These are phyloP conservation scores for Spizaetus ornatus DNA, from an alignment of 2,113 vertebrate species.

Conservation along the genomic window DNA sequence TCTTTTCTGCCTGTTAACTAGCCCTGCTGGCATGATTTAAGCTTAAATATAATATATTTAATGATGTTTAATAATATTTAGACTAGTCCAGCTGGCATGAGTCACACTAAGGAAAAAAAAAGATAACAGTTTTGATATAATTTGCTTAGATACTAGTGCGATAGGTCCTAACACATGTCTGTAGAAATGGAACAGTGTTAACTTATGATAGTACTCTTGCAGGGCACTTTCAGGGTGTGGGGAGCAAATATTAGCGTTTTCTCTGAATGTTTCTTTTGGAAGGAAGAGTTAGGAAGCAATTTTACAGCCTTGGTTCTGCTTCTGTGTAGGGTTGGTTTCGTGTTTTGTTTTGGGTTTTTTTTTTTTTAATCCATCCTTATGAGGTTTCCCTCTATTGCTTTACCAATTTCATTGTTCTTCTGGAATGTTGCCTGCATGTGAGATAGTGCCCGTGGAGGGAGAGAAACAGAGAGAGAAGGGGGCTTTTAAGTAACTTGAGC, in stretches of 20 bases:
- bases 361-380: not conserved
- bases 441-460: not conserved
- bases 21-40: not conserved
- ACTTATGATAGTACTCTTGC: not conserved
- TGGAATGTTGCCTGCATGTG: not conserved
- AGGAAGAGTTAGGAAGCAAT: not conserved
- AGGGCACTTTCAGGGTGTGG: not conserved
- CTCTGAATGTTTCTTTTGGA: not conserved
- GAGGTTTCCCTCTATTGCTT: not conserved
- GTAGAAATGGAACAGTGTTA: not conserved
- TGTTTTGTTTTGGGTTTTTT: not conserved
- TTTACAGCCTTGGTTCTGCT: not conserved
- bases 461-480: not conserved
- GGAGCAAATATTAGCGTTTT: not conserved
- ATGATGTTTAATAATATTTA: slow-evolving; percentile 56
- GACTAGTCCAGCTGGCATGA: slow-evolving; percentile 48
- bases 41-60: not conserved
- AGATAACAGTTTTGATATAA: not conserved
- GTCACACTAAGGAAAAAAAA: not conserved
- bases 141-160: not conserved
- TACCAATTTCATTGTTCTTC: not conserved
- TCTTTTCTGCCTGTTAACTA: not conserved
- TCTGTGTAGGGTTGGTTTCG: not conserved
- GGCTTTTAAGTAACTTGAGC: not conserved
- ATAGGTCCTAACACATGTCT: not conserved